A percentile compares a stretch with the other conserved stretches of the same genome.
These are phyloP conservation scores for Anolis carolinensis DNA, from an alignment of 2,113 vertebrate species.

Conservation along the genomic window DNA sequence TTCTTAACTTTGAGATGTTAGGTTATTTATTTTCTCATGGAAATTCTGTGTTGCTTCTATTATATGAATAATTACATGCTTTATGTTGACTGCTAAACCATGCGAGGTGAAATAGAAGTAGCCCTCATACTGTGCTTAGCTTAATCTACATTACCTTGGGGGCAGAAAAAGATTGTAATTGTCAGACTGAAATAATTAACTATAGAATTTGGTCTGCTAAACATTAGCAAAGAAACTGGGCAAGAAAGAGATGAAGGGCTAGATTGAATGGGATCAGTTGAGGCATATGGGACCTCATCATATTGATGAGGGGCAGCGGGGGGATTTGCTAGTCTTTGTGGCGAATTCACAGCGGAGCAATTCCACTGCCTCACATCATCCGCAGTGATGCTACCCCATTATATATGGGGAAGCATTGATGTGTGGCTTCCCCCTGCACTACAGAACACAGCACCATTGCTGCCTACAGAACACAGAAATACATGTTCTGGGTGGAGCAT, in stretches of 20 bases:
- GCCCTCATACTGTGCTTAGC: background rate
- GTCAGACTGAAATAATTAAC: background rate
- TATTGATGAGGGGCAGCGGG: too few relatives aligned
- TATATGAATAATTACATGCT: background rate
- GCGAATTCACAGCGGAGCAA: too few relatives aligned
- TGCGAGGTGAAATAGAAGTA: background rate
- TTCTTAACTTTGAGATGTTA: background rate
- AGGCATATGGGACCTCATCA: background rate
- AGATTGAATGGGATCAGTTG: background rate
- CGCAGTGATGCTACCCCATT: too few relatives aligned
- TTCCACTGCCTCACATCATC: too few relatives aligned
- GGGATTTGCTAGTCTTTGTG: too few relatives aligned
- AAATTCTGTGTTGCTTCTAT: background rate
- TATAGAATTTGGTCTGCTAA: background rate
- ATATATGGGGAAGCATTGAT: too few relatives aligned
- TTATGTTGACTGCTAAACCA: background rate
- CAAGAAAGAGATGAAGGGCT: background rate
- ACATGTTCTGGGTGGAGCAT: too few relatives aligned
- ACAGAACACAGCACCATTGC: too few relatives aligned
- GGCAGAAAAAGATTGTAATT: background rate
- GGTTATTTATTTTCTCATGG: background rate
- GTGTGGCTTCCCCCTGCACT: too few relatives aligned
- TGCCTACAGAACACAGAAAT: too few relatives aligned
- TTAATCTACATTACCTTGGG: background rate
- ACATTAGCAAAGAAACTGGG: background rate